Percentiles rank a stretch among this genome's conserved stretches.
These are phyloP conservation scores for Halocynthia aurantium DNA, from an alignment of 23 tunicate genomes.

Conservation along the genomic window DNA sequence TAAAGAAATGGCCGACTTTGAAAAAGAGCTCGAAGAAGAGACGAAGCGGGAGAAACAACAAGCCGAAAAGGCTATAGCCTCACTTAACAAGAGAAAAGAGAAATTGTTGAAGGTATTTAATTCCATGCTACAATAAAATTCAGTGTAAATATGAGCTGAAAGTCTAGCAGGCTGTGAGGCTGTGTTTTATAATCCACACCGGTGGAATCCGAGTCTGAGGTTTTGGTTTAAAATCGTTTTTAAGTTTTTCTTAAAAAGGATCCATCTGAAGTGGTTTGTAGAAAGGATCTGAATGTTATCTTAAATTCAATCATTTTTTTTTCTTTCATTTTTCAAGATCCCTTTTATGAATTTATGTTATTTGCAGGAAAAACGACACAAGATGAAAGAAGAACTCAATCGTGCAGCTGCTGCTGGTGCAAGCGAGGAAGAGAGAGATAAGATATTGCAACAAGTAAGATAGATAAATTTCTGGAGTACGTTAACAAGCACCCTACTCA, in stretches of 20 bases:
- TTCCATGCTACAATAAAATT: too few species aligned
- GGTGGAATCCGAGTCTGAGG: too few species aligned
- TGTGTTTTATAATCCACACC: too few species aligned
- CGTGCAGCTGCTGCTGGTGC: constrained; percentile 91
- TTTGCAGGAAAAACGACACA: constrained; percentile 58
- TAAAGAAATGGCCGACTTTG: constrained; percentile 68
- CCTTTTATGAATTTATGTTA: neutral
- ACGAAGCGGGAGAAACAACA: constrained; percentile 68
- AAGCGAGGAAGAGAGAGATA: constrained; percentile 81
- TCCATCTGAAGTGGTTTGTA: neutral
- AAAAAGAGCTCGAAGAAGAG: constrained; percentile 58
- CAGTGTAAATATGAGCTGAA: too few species aligned
- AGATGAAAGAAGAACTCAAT: constrained; percentile 68
- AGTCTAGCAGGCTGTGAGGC: too few species aligned
- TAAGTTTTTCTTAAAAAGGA: neutral
- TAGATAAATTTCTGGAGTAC: neutral
- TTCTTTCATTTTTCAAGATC: neutral
- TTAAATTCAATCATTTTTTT: neutral
- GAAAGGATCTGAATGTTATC: neutral
- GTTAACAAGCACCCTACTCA: neutral
- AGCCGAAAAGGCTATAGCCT: constrained; percentile 59
- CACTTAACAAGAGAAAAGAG: constrained; percentile 58
- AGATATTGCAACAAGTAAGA: constrained; percentile 73
- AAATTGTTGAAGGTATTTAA: constrained; percentile 57
- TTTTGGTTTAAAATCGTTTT: too few species aligned